Evolutionary conservation across 2,888 invertebrate genomes (phyloP), one percentile per base, ranked within the genome.

Genomic region (Sphecodes monilicornis): DNA sequence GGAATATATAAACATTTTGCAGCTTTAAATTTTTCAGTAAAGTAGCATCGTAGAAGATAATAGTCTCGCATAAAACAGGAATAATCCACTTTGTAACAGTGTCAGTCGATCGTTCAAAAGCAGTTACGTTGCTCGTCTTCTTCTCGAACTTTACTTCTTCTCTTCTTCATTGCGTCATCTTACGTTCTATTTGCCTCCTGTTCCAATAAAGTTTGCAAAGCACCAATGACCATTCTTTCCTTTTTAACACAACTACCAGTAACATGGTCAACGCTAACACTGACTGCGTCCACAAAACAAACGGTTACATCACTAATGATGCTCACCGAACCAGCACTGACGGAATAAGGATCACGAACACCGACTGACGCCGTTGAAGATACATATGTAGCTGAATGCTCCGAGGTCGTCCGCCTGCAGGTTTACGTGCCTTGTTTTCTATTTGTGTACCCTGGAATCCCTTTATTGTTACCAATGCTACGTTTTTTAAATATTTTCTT

Each of bases 341-440:
- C 18, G 57, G 43, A 71, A 76, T 64, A 76, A 81, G 66, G 72
- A 76, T 46, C 81, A 68, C 76, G 75, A 80, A 66, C 43, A 32
- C n/a, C 32, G 50, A 22, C n/a, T 32, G 18, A 57, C 57, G 41
- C 18, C 81, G 70, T 84, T 72, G 76, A 76, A 70, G 82, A 83
- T 68, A n/a, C n/a, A n/a, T n/a, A 84, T 79, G 86, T 79, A 41
- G 77, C 79, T 57, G 74, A 70, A 83, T 75, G 68, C 41, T 66
- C 75, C 82, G 57, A 39, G 82, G 71, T 84, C 79, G 72, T 86
- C 82, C 80, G 82, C 36, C 81, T 80, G 85, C 88, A 87, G 91
- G 90, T 93, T 93, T 90, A 93, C 92, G 91, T 92, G 92, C 90
- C 86, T 84, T 89, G 89, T 88, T 86, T 90, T 90, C 87, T 86